phyloP scores from a whole-genome alignment of 2,888 invertebrate species.

The Agrochola macilenta region DNA sequence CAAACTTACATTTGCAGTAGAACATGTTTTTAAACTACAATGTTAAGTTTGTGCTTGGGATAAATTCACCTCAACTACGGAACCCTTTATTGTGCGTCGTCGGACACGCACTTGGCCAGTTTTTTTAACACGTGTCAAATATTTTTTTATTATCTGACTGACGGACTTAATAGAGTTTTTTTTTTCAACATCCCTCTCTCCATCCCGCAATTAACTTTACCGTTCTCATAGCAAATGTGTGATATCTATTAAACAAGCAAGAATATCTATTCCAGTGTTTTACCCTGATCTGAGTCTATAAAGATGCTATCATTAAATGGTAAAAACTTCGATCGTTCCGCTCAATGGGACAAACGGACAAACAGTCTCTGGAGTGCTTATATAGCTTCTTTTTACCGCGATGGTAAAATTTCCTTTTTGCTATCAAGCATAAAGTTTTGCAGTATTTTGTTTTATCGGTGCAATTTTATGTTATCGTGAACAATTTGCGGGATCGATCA shows the following conservation, averaged over 20 bases:
- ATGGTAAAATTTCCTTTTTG: background rate
- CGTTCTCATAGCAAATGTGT: background rate
- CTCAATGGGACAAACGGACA: constrained; percentile 21
- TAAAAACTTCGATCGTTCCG: constrained; percentile 33
- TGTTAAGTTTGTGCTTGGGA: too few relatives aligned
- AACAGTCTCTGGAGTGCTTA: constrained; percentile 13
- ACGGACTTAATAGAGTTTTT: too few relatives aligned
- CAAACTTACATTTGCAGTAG: too few relatives aligned
- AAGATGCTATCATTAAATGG: constrained; percentile 30
- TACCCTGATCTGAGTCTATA: constrained; percentile 12
- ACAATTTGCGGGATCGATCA: background rate
- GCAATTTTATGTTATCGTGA: constrained; percentile 15
- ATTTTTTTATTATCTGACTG: too few relatives aligned
- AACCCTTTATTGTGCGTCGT: too few relatives aligned
- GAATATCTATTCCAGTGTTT: constrained; percentile 19
- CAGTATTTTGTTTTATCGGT: constrained; percentile 9
- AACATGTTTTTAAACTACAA: too few relatives aligned
- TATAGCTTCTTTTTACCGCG: constrained; percentile 6
- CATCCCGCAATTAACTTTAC: background rate
- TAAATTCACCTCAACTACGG: too few relatives aligned
- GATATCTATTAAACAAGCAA: background rate
- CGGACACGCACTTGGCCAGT: too few relatives aligned
- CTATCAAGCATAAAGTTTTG: constrained; percentile 15
- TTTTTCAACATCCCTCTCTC: too few relatives aligned
- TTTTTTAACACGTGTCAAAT: too few relatives aligned